Evolutionary conservation across 2,797 vertebrate species (phyloP).

Genomic region (Paedocypris micromegethes): DNA sequence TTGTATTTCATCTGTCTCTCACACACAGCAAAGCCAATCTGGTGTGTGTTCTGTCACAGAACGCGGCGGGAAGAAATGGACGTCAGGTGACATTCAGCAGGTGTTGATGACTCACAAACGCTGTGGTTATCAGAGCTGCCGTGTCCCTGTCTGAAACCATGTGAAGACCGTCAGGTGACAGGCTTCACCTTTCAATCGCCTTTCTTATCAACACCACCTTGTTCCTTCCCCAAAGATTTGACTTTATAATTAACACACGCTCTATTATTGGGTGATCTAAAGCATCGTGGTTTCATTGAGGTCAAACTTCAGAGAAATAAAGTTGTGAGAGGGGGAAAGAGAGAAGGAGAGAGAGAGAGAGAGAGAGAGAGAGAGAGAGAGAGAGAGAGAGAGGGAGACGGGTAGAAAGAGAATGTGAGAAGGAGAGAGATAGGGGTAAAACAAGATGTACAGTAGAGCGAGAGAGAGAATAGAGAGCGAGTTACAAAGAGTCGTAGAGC

Average conservation of each 20-base stretch:
- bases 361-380: too few relatives aligned
- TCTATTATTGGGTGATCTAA: too few relatives aligned
- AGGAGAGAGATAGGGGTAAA: too few relatives aligned
- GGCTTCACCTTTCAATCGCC: background rate
- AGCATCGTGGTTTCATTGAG: too few relatives aligned
- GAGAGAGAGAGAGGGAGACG: too few relatives aligned
- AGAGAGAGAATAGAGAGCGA: too few relatives aligned
- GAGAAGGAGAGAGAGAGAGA: too few relatives aligned
- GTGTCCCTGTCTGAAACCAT: slow-evolving; percentile 3
- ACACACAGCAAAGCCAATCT: slow-evolving; percentile 15
- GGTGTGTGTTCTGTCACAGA: slow-evolving; percentile 7
- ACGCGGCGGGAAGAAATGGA: slow-evolving; percentile 26
- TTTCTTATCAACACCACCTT: background rate
- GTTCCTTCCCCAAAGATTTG: background rate
- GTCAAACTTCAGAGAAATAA: too few relatives aligned
- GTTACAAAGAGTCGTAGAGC: too few relatives aligned
- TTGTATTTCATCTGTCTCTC: slow-evolving; percentile 5
- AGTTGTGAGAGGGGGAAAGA: too few relatives aligned
- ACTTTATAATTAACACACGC: slow-evolving; percentile 19
- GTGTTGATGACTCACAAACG: slow-evolving; percentile 33
- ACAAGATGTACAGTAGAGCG: too few relatives aligned
- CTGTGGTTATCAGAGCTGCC: slow-evolving; percentile 9
- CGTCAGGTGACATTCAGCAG: slow-evolving; percentile 45
- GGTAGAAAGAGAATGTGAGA: too few relatives aligned
- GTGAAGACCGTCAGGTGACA: slow-evolving; percentile 11